Evolutionary conservation across 2,888 invertebrate species (phyloP).

Genomic region (Molanna angustata): DNA sequence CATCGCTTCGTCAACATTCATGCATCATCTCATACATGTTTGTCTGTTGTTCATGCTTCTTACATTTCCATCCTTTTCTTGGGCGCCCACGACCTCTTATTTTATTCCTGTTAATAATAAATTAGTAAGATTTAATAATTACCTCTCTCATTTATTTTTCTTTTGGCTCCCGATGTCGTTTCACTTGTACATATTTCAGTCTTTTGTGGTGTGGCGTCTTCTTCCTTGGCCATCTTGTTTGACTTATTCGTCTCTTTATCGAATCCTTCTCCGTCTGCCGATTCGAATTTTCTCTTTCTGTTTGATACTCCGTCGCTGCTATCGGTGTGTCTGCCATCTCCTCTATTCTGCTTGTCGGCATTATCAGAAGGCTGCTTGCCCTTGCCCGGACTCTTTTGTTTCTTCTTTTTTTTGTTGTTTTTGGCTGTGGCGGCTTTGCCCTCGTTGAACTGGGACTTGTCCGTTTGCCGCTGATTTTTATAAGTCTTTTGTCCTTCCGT

Average conservation of each 20-base stretch:
- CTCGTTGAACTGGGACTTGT: constrained; percentile 33
- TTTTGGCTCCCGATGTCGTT: constrained; percentile 1
- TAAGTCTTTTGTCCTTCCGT: constrained; percentile 12
- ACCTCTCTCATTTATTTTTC: constrained; percentile 6
- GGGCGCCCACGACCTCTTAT: no score
- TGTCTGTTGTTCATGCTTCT: no score
- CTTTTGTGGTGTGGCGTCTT: not conserved
- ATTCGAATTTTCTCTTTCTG: constrained; percentile 14
- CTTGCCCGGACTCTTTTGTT: constrained; percentile 4
- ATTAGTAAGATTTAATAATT: no score
- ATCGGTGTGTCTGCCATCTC: not conserved
- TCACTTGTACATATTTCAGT: not conserved
- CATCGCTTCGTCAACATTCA: no score
- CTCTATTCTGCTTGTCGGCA: not conserved
- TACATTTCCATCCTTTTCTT: no score
- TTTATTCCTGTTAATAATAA: no score
- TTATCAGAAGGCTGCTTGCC: not conserved
- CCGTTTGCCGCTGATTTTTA: constrained; percentile 23
- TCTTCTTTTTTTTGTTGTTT: constrained; percentile 19
- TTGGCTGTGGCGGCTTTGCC: constrained; percentile 32
- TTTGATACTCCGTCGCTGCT: constrained; percentile 11
- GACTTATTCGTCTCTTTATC: no score
- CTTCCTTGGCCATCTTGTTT: no score
- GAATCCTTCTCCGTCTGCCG: not conserved
- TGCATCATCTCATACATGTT: no score